phyloP scores from a whole-genome alignment of 2,888 invertebrate species.

The Ophion costatus region DNA sequence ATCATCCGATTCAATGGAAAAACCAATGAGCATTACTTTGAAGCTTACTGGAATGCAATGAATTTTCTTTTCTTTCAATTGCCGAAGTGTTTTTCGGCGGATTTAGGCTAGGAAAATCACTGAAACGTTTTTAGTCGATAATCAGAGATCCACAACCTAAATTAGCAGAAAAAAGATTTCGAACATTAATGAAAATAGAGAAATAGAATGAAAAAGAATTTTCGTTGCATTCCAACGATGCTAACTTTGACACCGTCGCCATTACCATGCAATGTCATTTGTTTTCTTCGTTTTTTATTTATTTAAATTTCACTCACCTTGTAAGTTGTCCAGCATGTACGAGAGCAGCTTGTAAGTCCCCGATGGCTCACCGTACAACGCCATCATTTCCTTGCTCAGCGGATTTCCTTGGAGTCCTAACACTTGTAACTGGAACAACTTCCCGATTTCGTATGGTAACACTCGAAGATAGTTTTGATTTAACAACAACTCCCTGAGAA shows the following conservation, averaged over 20 bases:
- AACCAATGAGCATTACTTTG: background rate
- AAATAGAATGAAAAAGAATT: no score
- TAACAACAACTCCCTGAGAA: conserved; percentile 94
- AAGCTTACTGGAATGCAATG: no score
- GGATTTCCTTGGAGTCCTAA: conserved; percentile 98
- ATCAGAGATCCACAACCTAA: no score
- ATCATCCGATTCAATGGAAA: background rate
- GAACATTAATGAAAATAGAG: no score
- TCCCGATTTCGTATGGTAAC: conserved; percentile 98
- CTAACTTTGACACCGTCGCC: no score
- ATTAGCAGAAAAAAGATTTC: no score
- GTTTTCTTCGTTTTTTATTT: background rate
- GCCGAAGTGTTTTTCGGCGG: no score
- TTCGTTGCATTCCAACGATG: no score
- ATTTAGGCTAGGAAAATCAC: no score
- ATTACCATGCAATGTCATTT: background rate
- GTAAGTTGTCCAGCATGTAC: conserved; percentile 97
- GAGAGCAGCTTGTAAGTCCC: conserved; percentile 97
- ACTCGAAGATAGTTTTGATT: conserved; percentile 97
- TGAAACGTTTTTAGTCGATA: no score
- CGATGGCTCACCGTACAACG: conserved; percentile 96
- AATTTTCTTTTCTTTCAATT: no score
- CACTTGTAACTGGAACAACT: conserved; percentile 97
- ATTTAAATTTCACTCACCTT: conserved; percentile 87
- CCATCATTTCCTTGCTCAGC: conserved; percentile 95